phyloP scores from a whole-genome alignment of 2,113 vertebrate genomes.

The Syngnathus scovelli region DNA sequence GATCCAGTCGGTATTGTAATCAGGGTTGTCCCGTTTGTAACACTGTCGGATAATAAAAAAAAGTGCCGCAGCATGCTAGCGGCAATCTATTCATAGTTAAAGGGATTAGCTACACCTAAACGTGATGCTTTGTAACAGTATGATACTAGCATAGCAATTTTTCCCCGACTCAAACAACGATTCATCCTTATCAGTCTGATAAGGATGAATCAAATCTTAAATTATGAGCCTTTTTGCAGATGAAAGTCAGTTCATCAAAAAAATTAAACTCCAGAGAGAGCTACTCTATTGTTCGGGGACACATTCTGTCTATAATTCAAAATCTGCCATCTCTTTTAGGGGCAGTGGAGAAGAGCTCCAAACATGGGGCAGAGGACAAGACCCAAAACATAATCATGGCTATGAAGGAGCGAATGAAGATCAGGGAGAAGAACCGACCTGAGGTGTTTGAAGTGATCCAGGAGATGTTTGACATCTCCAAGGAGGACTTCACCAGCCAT shows the following conservation, averaged over 20 bases:
- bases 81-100: slow-evolving; percentile 40
- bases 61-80: slow-evolving; percentile 31
- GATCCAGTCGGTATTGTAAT: slow-evolving; percentile 45
- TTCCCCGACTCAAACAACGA: slow-evolving; percentile 26
- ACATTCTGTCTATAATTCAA: not conserved
- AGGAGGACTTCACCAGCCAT: slow-evolving; percentile 84
- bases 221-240: slow-evolving; percentile 30
- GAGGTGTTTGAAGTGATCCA: slow-evolving; percentile 95
- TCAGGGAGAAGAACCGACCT: slow-evolving; percentile 90
- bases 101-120: slow-evolving; percentile 54
- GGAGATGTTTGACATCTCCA: slow-evolving; percentile 89
- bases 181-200: slow-evolving; percentile 39
- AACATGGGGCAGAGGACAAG: slow-evolving; percentile 95
- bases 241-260: not conserved
- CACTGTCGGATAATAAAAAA: slow-evolving; percentile 17
- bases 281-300: not conserved
- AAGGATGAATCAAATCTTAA: slow-evolving; percentile 5
- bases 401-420: slow-evolving; percentile 99
- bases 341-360: slow-evolving; percentile 97
- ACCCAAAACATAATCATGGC: slow-evolving; percentile 96
- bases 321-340: slow-evolving; percentile 63
- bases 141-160: slow-evolving; percentile 19
- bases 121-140: slow-evolving; percentile 23
- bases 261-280: not conserved
- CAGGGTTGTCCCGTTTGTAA: slow-evolving; percentile 32